Evolutionary conservation across 2,113 vertebrate species (phyloP).

Genomic region (Coptodon bakossiorum): DNA sequence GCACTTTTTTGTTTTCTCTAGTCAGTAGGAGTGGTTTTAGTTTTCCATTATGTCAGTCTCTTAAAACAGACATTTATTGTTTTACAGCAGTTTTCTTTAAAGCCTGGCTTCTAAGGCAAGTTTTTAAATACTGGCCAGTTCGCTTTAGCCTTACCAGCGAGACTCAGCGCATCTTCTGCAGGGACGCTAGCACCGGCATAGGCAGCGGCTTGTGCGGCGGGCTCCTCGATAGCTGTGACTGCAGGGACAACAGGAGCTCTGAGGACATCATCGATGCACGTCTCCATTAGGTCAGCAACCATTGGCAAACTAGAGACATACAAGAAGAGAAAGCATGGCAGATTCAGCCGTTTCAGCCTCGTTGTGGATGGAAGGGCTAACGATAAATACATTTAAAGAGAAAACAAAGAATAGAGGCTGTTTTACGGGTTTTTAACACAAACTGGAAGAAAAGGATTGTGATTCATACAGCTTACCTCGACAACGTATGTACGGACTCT

Average conservation of each 20-base stretch:
- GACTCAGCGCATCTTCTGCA: conserved; percentile 53
- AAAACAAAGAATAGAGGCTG: neutral
- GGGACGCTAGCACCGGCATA: conserved; percentile 35
- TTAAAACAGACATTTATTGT: neutral
- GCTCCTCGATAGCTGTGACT: conserved; percentile 57
- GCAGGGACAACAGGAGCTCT: conserved; percentile 44
- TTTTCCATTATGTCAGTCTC: neutral
- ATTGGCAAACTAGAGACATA: conserved; percentile 68
- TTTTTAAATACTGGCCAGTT: neutral
- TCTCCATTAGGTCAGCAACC: conserved; percentile 77
- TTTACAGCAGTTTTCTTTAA: neutral
- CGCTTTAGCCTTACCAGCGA: conserved; percentile 67
- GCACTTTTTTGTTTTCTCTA: neutral
- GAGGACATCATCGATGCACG: conserved; percentile 71
- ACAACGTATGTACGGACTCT: conserved; percentile 4
- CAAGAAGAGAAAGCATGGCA: neutral
- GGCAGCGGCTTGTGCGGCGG: conserved; percentile 26
- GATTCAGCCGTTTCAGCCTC: rapidly evolving
- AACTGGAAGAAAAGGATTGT: neutral
- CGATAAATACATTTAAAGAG: neutral
- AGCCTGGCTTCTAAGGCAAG: neutral
- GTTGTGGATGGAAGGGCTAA: neutral
- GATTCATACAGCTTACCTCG: conserved; percentile 24
- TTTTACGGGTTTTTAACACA: neutral
- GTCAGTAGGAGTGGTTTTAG: neutral